Evolutionary conservation across 2,797 vertebrate species (phyloP), one percentile per base, ranked within the genome.

Genomic region (Lagocephalus sceleratus): DNA sequence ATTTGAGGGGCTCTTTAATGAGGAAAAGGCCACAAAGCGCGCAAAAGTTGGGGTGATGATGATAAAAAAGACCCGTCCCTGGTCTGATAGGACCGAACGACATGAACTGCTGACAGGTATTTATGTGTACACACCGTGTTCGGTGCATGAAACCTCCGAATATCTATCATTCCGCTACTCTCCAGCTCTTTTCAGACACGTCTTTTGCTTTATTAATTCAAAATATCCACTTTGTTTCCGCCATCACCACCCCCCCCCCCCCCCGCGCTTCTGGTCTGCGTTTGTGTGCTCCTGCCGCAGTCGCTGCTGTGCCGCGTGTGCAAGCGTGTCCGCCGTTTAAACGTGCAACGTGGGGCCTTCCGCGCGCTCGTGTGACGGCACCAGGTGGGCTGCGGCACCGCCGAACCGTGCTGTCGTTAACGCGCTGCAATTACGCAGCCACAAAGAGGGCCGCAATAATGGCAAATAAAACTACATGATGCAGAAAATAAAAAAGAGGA

Each of bases 401-500:
- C 5, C 84, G 79, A 89, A 89, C 88, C 90, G 82, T 88, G 80
- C 78, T 86, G 85, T 91, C 88, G 87, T 90, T 91, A 90, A 85
- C 79, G 81, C 74, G 58, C 68, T 29, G 81, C 85, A 70, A 75
- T 90, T 90, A 91, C 82, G 86, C 89, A 87, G 79, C 65, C 78
- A 76, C 88, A 84, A 90, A 91, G 87, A 87, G 91, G 86, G 84
- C 82, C 82, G 88, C 82, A 91, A 90, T 89, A 90, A 93, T 92
- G 91, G 92, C 92, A 90, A 94, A 96, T 95, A 95, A 96, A 96
- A 94, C 73, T 91, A 94, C 89, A 90, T 90, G 92, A 93, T 91
- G 93, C 94, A 94, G 94, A 95, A 95, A 95, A 94, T 94, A 94
- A 93, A 88, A 93, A 90, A 91, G 89, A 90, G 90, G 92, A 95